Conservation (phyloP, 2,113 vertebrate species). For the Oryzias melastigma region DNA sequence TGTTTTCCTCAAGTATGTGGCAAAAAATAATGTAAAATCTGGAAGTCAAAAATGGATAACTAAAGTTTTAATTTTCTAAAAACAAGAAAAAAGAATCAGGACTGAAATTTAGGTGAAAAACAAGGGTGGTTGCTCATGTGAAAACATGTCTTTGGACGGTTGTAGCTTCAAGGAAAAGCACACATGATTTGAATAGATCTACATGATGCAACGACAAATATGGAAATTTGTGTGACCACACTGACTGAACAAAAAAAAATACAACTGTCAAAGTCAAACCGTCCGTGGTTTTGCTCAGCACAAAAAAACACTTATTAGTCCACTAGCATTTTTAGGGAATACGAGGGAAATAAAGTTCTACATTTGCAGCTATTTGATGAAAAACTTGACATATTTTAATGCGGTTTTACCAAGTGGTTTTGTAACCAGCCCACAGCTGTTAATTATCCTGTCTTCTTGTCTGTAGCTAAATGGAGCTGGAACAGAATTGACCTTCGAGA, state of each 20-base stretch:
- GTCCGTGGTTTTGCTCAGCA: neutral
- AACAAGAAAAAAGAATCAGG: too few relatives aligned
- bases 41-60: too few relatives aligned
- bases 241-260: constrained; percentile 10
- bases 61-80: too few relatives aligned
- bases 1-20: too few relatives aligned
- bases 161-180: too few relatives aligned
- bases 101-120: too few relatives aligned
- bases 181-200: constrained; percentile 18
- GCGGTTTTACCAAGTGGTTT: neutral
- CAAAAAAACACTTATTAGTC: constrained; percentile 3
- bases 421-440: neutral
- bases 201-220: neutral
- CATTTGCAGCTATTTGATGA: neutral
- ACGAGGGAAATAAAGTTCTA: neutral
- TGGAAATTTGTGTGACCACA: constrained; percentile 8
- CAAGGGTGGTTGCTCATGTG: too few relatives aligned
- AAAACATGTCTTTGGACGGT: too few relatives aligned
- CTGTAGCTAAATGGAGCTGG: constrained; percentile 23
- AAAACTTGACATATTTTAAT: neutral
- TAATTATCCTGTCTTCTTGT: constrained; percentile 8
- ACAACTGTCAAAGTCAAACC: neutral
- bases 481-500: constrained; percentile 69
- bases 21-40: too few relatives aligned
- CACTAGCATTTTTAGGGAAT: neutral